Percentiles rank a stretch among this genome's conserved stretches.
Evolutionary conservation across 2,113 vertebrate species (phyloP).

Genomic region (Callipepla squamata): DNA sequence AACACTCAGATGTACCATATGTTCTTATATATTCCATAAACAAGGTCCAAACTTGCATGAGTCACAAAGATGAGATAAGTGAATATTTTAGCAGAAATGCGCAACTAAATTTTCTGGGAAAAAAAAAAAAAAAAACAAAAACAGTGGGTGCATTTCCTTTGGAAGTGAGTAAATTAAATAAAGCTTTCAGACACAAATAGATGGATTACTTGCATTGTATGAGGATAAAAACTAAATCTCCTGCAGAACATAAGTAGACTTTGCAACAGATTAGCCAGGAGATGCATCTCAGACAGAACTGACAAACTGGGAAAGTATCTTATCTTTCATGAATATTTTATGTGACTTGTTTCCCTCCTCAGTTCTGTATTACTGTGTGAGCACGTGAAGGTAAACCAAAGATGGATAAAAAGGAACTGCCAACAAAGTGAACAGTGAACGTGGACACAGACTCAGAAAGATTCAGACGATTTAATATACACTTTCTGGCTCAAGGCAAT

Average conservation of each 20-base stretch:
- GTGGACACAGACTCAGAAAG: slow-evolving; percentile 8
- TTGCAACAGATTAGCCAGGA: slow-evolving; percentile 38
- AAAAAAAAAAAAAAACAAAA: background rate
- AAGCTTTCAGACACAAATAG: background rate
- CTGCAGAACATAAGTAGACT: slow-evolving; percentile 32
- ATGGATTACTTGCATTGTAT: background rate
- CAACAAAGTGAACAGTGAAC: slow-evolving; percentile 13
- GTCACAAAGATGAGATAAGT: background rate
- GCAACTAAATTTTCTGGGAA: background rate
- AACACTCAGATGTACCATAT: background rate
- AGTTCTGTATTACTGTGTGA: slow-evolving; percentile 7
- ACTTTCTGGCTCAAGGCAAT: background rate
- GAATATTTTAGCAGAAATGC: background rate
- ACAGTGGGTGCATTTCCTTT: background rate
- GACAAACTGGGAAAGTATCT: slow-evolving; percentile 7
- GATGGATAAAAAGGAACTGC: slow-evolving; percentile 10
- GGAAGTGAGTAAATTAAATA: slow-evolving; percentile 9
- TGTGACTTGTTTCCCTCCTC: background rate
- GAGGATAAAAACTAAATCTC: slow-evolving; percentile 29
- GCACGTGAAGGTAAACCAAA: slow-evolving; percentile 27
- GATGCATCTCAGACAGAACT: slow-evolving; percentile 19
- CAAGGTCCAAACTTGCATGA: background rate
- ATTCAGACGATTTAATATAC: background rate
- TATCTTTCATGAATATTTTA: slow-evolving; percentile 8
- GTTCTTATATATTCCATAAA: background rate